A percentile compares a stretch with the other conserved stretches of the same genome.
Conservation (phyloP, 2,797 vertebrate species). For the Poecile montanus region DNA sequence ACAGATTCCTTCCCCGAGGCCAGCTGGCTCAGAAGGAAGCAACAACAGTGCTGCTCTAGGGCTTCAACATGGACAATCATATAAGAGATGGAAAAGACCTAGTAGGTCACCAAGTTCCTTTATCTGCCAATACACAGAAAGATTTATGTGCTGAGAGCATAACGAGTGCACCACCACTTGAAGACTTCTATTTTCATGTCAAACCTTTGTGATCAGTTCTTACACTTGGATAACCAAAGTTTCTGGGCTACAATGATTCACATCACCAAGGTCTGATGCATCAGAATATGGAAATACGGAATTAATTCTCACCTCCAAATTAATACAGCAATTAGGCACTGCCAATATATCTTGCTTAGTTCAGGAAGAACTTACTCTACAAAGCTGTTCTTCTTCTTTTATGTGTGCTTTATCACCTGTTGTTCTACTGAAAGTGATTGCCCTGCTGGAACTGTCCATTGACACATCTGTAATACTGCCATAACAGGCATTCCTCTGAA, state of each 20-base stretch:
- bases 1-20: slow-evolving; percentile 39
- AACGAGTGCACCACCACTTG: neutral
- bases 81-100: slow-evolving; percentile 8
- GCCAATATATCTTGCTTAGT: neutral
- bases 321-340: neutral
- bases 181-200: neutral
- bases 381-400: neutral
- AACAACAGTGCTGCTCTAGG: slow-evolving; percentile 14
- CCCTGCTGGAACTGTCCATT: neutral
- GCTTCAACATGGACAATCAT: slow-evolving; percentile 16
- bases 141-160: neutral
- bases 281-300: neutral
- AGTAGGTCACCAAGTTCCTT: slow-evolving; percentile 37
- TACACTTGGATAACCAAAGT: neutral
- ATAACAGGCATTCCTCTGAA: neutral
- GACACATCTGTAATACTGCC: neutral
- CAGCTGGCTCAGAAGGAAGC: slow-evolving; percentile 26
- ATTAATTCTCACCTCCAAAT: neutral
- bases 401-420: neutral
- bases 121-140: slow-evolving; percentile 5
- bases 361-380: neutral
- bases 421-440: neutral
- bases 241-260: neutral
- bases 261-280: neutral
- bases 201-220: neutral